Conservation (phyloP, 1,140 invertebrate species). For the Thaumetopoea pityocampa region DNA sequence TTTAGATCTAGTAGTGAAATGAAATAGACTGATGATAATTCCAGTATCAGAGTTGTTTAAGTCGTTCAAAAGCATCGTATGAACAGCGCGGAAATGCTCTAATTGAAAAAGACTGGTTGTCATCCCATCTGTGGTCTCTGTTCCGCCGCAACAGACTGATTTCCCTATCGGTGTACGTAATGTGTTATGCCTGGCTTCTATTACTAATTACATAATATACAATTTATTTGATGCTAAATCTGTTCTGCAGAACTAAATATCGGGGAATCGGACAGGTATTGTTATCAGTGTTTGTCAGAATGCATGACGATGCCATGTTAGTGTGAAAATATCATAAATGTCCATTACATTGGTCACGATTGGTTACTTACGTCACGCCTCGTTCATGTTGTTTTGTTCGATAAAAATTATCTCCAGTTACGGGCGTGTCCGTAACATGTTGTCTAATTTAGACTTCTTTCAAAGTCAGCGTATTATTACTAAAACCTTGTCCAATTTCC, state of each 20-base stretch:
- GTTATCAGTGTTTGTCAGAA: conserved; percentile 25
- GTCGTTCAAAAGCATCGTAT: too few species aligned
- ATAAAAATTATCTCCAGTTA: conserved; percentile 43
- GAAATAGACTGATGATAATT: too few species aligned
- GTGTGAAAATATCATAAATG: conserved; percentile 20
- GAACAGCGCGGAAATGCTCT: too few species aligned
- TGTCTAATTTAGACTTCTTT: conserved; percentile 28
- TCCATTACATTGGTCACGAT: conserved; percentile 26
- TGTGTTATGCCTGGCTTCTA: too few species aligned
- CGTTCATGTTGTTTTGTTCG: conserved; percentile 38
- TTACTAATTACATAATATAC: conserved; percentile 3
- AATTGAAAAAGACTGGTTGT: too few species aligned
- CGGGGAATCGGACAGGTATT: conserved; percentile 5
- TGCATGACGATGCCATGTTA: conserved; percentile 17
- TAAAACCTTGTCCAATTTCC: conserved; percentile 32
- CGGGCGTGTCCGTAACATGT: conserved; percentile 46
- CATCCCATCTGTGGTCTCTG: too few species aligned
- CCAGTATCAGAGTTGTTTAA: too few species aligned
- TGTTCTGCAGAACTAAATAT: neutral
- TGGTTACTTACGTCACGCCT: conserved; percentile 31
- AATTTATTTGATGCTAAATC: neutral
- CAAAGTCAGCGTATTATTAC: conserved; percentile 17
- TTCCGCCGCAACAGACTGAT: too few species aligned
- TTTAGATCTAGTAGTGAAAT: too few species aligned
- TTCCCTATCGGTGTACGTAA: too few species aligned